Base-by-base conservation (phyloP, 2,888 invertebrate genomes). In the Plebejus anna region DNA sequence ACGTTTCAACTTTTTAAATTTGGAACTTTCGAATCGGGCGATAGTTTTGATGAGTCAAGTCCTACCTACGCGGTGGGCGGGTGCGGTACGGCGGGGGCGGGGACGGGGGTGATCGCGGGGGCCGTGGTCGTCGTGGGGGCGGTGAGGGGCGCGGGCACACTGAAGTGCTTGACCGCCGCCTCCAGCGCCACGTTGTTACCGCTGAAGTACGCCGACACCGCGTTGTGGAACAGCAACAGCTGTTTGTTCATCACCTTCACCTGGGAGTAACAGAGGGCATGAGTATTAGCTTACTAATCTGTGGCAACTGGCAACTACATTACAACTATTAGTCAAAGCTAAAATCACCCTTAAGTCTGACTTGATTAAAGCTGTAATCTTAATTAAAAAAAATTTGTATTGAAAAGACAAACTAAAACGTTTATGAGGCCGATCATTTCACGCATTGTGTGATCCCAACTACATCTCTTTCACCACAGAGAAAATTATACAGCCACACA, bases 191-290 rank as follows among this genome's bases (percentile, higher is more conserved):
- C 96, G 88, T 98, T 98, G 94, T 99, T 99, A 76, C 99, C 99
- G 84, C 98, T 98, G 94, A 99, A 99, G 94, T 99, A 99, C 7
- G 99, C 98, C 55, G 98, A 97, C 78, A 99, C 96, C 1, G 99
- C 99, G 92, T 99, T 99, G 93, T 99, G 99, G 91, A 99, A 98
- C 82, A 99, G 93, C 77, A 99, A 94, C 80, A 99, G 94, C 89
- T 99, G 99, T 89, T 99, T 99, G 93, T 99, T 98, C 99, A 99
- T 99, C 82, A 99, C 99, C 93, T 99, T 99, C 84, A 99, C 97
- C 98, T 99, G 92, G 9, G 51, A 22, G 6, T 42, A 5, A 70
- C 89, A 51, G 61, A 38, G 73, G 2, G 32, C 42, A 51, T 47
- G 61, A 61, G 28, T 28, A 4, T 28, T 59, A 9, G 1, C 22